phyloP scores from a whole-genome alignment of 1,140 invertebrate species.

The Euwallacea fornicatus region DNA sequence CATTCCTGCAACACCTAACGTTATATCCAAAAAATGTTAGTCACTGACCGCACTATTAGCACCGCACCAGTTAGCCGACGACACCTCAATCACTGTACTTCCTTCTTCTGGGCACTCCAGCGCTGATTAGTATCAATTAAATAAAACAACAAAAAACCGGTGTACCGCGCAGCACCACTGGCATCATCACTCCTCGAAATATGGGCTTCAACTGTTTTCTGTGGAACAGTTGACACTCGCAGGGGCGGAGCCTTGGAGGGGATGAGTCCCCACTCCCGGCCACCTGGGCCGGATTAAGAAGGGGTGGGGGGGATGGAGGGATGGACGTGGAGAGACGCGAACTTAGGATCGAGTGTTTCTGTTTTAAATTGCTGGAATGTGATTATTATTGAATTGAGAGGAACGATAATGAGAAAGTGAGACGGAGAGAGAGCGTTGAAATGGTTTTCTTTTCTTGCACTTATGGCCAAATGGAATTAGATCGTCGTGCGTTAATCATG shows the following conservation, averaged over 20 bases:
- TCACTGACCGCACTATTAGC: constrained; percentile 20
- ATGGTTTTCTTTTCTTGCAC: constrained; percentile 5
- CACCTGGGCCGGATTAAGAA: constrained; percentile 34
- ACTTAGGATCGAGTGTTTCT: constrained; percentile 35
- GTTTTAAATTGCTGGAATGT: constrained; percentile 38
- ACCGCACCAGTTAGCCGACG: constrained; percentile 5
- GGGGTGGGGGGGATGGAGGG: constrained; percentile 8
- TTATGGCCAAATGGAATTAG: no score
- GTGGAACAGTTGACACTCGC: constrained; percentile 26
- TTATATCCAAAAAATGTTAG: constrained; percentile 33
- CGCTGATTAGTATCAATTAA: constrained; percentile 3
- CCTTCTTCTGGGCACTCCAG: not conserved
- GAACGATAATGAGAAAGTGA: constrained; percentile 24
- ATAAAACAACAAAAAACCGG: constrained; percentile 32
- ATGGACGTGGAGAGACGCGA: constrained; percentile 13
- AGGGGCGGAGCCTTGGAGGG: constrained; percentile 37
- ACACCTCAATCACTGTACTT: constrained; percentile 1
- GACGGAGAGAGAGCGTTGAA: not conserved
- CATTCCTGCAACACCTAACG: constrained; percentile 31
- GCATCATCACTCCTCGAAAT: constrained; percentile 30
- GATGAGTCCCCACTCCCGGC: constrained; percentile 27
- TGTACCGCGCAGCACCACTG: constrained; percentile 26
- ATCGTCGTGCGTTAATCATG: no score
- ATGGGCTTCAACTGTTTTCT: constrained; percentile 36
- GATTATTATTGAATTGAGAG: constrained; percentile 40